Percentiles rank a stretch among this genome's conserved stretches.
These are phyloP conservation scores for Erythrocercus mccallii DNA, from an alignment of 2,113 vertebrate species.

Conservation along the genomic window DNA sequence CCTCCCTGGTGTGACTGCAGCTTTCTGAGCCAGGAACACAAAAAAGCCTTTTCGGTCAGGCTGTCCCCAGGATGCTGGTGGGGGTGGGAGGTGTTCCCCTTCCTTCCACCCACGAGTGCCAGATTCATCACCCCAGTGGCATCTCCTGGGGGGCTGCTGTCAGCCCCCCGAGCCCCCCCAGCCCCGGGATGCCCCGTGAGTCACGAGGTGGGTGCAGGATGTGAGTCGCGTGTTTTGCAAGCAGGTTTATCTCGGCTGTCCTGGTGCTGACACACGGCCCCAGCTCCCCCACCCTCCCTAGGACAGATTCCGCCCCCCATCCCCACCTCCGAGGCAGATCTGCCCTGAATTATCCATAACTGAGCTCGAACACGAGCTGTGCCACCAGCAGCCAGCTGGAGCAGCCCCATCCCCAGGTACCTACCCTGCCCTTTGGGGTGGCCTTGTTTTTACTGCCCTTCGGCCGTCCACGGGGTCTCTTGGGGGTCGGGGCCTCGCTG, in stretches of 20 bases:
- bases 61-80: neutral
- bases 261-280: neutral
- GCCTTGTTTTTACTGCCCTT: conserved; percentile 97
- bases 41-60: neutral
- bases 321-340: neutral
- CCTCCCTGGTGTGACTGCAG: conserved; percentile 79
- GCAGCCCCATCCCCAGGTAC: neutral
- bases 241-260: conserved; percentile 4
- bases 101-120: neutral
- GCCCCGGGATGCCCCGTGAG: conserved; percentile 21
- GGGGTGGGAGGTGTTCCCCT: neutral
- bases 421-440: conserved; percentile 83
- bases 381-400: neutral
- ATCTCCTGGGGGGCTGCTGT: neutral
- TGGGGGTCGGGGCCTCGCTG: conserved; percentile 89
- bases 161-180: neutral
- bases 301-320: too few relatives aligned
- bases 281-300: neutral
- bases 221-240: conserved; percentile 52
- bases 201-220: conserved; percentile 65
- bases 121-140: conserved; percentile 16
- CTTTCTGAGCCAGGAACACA: conserved; percentile 75
- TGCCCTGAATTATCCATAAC: neutral
- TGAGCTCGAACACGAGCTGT: accelerated
- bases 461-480: conserved; percentile 91